These are phyloP conservation scores for Epinotia demarniana DNA, from an alignment of 2,888 invertebrate species.

Conservation along the genomic window DNA sequence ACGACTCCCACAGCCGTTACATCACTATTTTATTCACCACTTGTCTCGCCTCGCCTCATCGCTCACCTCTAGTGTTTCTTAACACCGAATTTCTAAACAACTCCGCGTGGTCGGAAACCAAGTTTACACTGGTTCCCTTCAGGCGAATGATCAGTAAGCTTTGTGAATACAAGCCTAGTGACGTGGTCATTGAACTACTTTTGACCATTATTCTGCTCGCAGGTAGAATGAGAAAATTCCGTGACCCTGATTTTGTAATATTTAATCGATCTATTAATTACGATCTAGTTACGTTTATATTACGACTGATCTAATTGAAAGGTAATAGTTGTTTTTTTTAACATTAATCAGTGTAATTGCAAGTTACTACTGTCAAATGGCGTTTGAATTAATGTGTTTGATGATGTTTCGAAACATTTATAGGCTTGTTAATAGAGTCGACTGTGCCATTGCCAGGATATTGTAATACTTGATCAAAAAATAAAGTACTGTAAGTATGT, in stretches of 20 bases:
- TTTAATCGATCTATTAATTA: slow-evolving; percentile 56
- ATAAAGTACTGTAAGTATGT: too few relatives aligned
- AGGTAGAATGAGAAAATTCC: slow-evolving; percentile 52
- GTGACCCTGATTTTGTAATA: slow-evolving; percentile 57
- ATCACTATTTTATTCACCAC: slow-evolving; percentile 50
- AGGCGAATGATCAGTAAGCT: background rate
- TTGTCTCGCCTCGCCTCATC: background rate
- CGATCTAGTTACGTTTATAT: slow-evolving; percentile 39
- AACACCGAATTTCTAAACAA: background rate
- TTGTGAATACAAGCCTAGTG: background rate
- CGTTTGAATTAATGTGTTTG: slow-evolving; percentile 13
- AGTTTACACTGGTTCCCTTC: background rate
- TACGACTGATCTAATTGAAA: slow-evolving; percentile 35
- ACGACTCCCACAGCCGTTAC: slow-evolving; percentile 57
- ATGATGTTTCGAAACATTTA: slow-evolving; percentile 11
- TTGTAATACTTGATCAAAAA: background rate
- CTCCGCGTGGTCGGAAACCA: background rate
- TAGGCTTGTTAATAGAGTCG: background rate
- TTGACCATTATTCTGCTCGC: slow-evolving; percentile 49
- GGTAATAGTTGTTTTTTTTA: slow-evolving; percentile 16
- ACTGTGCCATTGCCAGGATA: background rate
- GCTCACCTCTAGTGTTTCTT: background rate
- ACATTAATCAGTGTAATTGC: slow-evolving; percentile 33
- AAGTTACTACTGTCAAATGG: slow-evolving; percentile 25
- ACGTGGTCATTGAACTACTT: slow-evolving; percentile 55